A percentile compares a stretch with the other conserved stretches of the same genome.
phyloP scores from a whole-genome alignment of 2,888 invertebrate species.

The Tenthredo distinguenda region DNA sequence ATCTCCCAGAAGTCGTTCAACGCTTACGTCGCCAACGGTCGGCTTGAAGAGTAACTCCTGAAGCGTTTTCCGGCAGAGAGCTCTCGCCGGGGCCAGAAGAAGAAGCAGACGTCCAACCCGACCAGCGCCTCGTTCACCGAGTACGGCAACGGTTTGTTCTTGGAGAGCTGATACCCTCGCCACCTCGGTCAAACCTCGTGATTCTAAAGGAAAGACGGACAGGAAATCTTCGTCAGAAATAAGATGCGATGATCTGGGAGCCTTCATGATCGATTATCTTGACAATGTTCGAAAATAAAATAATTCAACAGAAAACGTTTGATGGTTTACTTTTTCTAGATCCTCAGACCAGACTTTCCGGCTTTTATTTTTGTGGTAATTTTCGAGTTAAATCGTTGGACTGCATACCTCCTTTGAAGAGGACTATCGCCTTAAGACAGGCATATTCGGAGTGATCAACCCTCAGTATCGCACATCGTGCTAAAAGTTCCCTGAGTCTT shows the following conservation, averaged over 20 bases:
- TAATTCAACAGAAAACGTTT: background rate
- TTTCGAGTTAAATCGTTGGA: background rate
- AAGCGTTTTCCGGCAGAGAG: slow-evolving; percentile 79
- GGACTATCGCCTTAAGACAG: slow-evolving; percentile 89
- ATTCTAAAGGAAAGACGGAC: slow-evolving; percentile 75
- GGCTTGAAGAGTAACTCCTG: slow-evolving; percentile 89
- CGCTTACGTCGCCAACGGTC: slow-evolving; percentile 87
- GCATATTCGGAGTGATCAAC: slow-evolving; percentile 92
- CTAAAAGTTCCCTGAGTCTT: slow-evolving; percentile 83
- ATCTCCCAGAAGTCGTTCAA: slow-evolving; percentile 85
- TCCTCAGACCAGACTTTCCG: background rate
- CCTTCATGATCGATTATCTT: background rate
- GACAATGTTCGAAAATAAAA: background rate
- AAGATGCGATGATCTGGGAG: background rate
- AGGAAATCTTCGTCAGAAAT: background rate
- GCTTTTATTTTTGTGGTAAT: background rate
- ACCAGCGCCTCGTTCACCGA: slow-evolving; percentile 86
- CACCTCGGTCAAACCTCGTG: slow-evolving; percentile 82
- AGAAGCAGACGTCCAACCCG: slow-evolving; percentile 88
- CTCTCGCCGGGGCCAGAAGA: slow-evolving; percentile 84
- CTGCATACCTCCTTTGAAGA: slow-evolving; percentile 89
- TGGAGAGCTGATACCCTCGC: slow-evolving; percentile 85
- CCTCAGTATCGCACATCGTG: slow-evolving; percentile 83
- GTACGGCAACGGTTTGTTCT: slow-evolving; percentile 89
- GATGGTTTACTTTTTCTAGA: background rate